phyloP scores from a whole-genome alignment of 2,797 vertebrate genomes.

The Hipposideros larvatus region DNA sequence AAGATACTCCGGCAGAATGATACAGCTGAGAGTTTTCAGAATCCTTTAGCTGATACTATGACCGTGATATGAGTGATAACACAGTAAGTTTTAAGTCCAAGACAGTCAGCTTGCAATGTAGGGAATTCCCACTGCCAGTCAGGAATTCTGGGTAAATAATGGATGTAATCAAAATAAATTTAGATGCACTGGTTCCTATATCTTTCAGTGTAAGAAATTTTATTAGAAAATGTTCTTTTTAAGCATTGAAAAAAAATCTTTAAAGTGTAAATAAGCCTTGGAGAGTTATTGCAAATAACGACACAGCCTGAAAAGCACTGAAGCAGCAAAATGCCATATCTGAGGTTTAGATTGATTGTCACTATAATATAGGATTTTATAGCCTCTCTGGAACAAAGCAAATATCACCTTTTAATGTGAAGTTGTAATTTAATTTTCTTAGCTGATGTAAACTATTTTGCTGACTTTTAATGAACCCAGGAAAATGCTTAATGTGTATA shows the following conservation, averaged over 20 bases:
- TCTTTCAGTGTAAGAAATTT: conserved; percentile 51
- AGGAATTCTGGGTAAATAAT: conserved; percentile 52
- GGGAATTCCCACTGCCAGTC: not conserved
- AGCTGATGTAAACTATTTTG: conserved; percentile 62
- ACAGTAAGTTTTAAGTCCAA: not conserved
- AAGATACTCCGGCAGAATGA: not conserved
- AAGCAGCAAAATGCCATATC: conserved; percentile 80
- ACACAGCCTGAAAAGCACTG: conserved; percentile 80
- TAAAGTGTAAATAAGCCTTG: conserved; percentile 81
- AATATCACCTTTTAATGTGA: conserved; percentile 81
- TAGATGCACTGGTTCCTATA: conserved; percentile 76
- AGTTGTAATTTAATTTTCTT: conserved; percentile 78
- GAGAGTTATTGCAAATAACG: conserved; percentile 83
- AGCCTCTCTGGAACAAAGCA: conserved; percentile 78
- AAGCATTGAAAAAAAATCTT: conserved; percentile 66
- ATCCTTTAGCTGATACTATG: not conserved
- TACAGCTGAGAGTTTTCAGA: not conserved
- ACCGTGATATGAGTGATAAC: not conserved
- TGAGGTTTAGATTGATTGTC: conserved; percentile 84
- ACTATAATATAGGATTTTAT: conserved; percentile 60
- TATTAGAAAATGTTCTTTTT: conserved; percentile 83
- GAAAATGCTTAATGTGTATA: not conserved
- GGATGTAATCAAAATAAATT: conserved; percentile 70
- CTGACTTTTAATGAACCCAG: conserved; percentile 59
- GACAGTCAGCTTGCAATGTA: not conserved